Base-by-base conservation (phyloP, 35 echinoderm and acorn worm genomes). In the Acanthaster planci region DNA sequence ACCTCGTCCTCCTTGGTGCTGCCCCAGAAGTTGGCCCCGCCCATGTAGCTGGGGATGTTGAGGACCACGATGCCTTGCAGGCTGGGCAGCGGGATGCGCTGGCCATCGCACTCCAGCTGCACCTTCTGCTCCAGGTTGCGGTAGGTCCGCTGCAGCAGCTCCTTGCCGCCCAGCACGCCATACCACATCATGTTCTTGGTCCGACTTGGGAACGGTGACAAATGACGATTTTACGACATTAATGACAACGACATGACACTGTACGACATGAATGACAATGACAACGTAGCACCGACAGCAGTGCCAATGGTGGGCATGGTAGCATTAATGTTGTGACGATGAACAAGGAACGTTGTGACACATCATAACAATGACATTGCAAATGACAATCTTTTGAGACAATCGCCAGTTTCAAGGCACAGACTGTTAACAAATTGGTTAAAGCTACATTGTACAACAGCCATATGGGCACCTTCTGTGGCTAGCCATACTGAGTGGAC, bases 181-280 rank as follows among this genome's bases (percentile, higher is more conserved):
- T 99, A 99, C 96, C 96, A 99, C 88, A 93, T 99, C 50, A 94
- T 85, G 44, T 93, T 93, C 82, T 99, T 99, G 80, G 86, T 99
- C 8, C 96, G 92, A 87, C 96, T 99, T 67, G 88, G 91, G 55
- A 38, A 75, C 37, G 60, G 12, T 47, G 42, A 47, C 42, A 47
- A 47, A 47, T 47, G 42, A 47, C 42, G 12, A 47, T 6, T 14
- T 67, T 67, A 35, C 7, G 60, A 35, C 32, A 27, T 6, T 22
- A 14, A 67, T 35, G 32, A 27, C 32, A 67, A 35, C n/a, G 4
- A 35, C 60, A 67, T 47, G 42, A 47, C 42, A 47, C 4, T 6
- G 12, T 47, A 47, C 12, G 42, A 12, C 42, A 47, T 6, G n/a
- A 4, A 35, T 67, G 60, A 27, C 32, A 27, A 27, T 35, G 4